These are phyloP conservation scores for Oreochromis mossambicus DNA, from an alignment of 2,797 vertebrate species.

Conservation along the genomic window DNA sequence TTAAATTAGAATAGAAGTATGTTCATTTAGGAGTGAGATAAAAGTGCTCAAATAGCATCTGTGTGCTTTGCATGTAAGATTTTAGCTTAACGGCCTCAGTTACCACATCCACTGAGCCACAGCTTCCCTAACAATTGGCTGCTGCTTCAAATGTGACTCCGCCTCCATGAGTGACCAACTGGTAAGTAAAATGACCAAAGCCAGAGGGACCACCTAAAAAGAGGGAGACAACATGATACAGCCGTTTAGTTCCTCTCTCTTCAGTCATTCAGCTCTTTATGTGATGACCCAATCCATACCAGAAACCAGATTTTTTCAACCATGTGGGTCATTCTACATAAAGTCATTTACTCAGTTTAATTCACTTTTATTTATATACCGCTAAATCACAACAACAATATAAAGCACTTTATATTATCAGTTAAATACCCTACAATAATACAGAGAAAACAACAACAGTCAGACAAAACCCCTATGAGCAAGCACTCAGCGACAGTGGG, in stretches of 20 bases:
- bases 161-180: slow-evolving; percentile 66
- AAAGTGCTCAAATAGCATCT: not conserved
- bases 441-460: not conserved
- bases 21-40: not conserved
- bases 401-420: too few relatives aligned
- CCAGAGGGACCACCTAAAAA: slow-evolving; percentile 73
- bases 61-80: not conserved
- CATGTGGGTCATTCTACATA: not conserved
- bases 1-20: not conserved
- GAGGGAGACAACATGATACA: not conserved
- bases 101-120: slow-evolving; percentile 58
- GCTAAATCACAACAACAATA: not conserved
- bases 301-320: not conserved
- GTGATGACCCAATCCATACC: not conserved
- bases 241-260: not conserved
- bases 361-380: not conserved
- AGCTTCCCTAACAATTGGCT: slow-evolving; percentile 69
- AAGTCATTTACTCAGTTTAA: not conserved
- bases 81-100: not conserved
- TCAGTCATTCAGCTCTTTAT: not conserved
- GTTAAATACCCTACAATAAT: too few relatives aligned
- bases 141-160: slow-evolving; percentile 49
- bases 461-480: not conserved
- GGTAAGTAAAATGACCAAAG: slow-evolving; percentile 72
- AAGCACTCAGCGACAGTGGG: not conserved